Conservation (phyloP, 2,797 vertebrate species). For the Pangasius krempfi region DNA sequence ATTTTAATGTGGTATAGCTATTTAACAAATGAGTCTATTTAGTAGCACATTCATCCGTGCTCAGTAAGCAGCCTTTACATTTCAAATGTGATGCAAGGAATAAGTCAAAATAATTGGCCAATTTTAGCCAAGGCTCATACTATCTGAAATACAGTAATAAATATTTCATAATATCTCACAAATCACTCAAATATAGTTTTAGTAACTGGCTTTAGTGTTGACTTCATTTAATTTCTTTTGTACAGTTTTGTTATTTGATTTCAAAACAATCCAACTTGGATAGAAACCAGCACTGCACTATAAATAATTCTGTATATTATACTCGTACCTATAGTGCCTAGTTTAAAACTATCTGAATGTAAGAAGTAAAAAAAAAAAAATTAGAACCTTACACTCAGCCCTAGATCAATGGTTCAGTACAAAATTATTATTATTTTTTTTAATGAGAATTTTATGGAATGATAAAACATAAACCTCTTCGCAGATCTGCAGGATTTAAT, state of each 20-base stretch:
- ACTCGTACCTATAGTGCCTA: too few relatives aligned
- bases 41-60: neutral
- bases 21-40: neutral
- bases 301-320: neutral
- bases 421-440: neutral
- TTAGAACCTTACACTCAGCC: neutral
- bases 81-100: neutral
- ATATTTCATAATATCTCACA: neutral
- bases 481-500: conserved; percentile 43
- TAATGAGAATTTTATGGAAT: neutral
- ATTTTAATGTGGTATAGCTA: neutral
- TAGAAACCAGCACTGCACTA: neutral
- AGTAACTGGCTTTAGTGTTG: neutral
- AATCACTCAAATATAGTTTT: neutral
- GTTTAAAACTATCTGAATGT: neutral
- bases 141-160: neutral
- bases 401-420: neutral
- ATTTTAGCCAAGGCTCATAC: neutral
- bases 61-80: neutral
- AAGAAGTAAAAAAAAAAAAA: neutral
- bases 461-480: neutral
- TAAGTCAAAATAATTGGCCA: neutral
- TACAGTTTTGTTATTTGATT: neutral
- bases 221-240: neutral
- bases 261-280: neutral